Evolutionary conservation across 2,888 invertebrate genomes (phyloP).

Genomic region (Diplazon laetatorius): DNA sequence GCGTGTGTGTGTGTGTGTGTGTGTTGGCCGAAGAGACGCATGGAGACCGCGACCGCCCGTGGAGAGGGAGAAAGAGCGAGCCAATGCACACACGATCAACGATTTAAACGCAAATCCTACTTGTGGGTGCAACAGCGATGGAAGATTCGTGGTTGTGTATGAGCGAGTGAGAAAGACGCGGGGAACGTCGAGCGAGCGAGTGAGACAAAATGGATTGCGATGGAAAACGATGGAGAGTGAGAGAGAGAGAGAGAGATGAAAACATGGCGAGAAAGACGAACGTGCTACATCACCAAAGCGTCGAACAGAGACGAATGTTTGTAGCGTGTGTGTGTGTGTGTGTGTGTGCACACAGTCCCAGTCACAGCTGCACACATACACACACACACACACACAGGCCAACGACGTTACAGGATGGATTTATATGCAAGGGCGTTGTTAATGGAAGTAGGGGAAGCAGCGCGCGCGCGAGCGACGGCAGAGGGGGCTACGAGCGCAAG

Average conservation of each 20-base stretch:
- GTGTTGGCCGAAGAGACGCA: slow-evolving; percentile 66
- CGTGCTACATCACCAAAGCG: slow-evolving; percentile 36
- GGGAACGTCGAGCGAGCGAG: slow-evolving; percentile 37
- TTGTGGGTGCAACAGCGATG: slow-evolving; percentile 58
- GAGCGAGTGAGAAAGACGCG: slow-evolving; percentile 42
- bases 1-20: too few species aligned
- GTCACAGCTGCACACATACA: slow-evolving; percentile 66
- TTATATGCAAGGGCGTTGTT: slow-evolving; percentile 83
- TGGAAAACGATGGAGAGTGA: slow-evolving; percentile 45
- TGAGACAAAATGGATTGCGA: slow-evolving; percentile 64
- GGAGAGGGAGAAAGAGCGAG: slow-evolving; percentile 65
- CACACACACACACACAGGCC: too few species aligned
- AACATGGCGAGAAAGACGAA: slow-evolving; percentile 62
- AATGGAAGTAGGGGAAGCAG: slow-evolving; percentile 77
- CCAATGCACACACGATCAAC: slow-evolving; percentile 50
- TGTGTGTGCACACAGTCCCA: slow-evolving; percentile 52
- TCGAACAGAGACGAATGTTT: slow-evolving; percentile 65
- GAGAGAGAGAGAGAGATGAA: slow-evolving; percentile 59
- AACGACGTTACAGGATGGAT: slow-evolving; percentile 76
- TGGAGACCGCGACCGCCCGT: slow-evolving; percentile 71
- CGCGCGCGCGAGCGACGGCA: slow-evolving; percentile 58
- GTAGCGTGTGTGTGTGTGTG: slow-evolving; percentile 20
- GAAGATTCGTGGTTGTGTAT: slow-evolving; percentile 48
- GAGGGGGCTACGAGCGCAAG: slow-evolving; percentile 48
- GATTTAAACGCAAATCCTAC: slow-evolving; percentile 58